Conservation (phyloP, 2,888 invertebrate genomes). For the Idaea aversata region DNA sequence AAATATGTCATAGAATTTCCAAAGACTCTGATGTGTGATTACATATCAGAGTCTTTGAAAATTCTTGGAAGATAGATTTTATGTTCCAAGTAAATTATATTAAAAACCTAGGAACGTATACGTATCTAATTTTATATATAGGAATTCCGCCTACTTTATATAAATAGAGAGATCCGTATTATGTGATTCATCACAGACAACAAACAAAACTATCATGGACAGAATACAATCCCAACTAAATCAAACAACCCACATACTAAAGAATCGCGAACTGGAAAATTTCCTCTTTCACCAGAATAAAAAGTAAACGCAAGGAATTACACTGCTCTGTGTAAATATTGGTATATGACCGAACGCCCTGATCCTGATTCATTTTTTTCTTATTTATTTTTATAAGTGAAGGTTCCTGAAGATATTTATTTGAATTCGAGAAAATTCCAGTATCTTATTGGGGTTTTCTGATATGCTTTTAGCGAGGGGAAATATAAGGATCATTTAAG, state of each 20-base stretch:
- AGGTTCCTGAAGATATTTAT: not conserved
- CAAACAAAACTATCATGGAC: not conserved
- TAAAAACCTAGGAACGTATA: too few relatives aligned
- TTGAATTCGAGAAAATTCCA: not conserved
- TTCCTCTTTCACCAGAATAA: conserved; percentile 23
- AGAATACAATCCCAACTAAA: not conserved
- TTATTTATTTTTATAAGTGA: not conserved
- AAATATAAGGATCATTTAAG: not conserved
- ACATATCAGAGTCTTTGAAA: too few relatives aligned
- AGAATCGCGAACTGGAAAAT: conserved; percentile 24
- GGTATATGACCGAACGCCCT: not conserved
- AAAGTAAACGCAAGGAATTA: conserved; percentile 26
- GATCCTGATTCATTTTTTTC: not conserved
- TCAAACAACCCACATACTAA: conserved; percentile 12
- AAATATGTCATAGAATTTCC: too few relatives aligned
- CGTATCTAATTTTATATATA: not conserved
- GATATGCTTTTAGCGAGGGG: not conserved
- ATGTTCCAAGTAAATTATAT: too few relatives aligned
- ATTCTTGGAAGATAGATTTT: too few relatives aligned
- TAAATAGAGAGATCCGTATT: not conserved
- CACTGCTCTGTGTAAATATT: conserved; percentile 19
- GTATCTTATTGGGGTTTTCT: not conserved
- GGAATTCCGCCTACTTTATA: not conserved
- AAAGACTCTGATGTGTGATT: too few relatives aligned
- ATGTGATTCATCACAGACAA: not conserved